Percentiles rank a stretch among this genome's conserved stretches.
Conservation (phyloP, 2,797 vertebrate genomes). For the Erethizon dorsatum region DNA sequence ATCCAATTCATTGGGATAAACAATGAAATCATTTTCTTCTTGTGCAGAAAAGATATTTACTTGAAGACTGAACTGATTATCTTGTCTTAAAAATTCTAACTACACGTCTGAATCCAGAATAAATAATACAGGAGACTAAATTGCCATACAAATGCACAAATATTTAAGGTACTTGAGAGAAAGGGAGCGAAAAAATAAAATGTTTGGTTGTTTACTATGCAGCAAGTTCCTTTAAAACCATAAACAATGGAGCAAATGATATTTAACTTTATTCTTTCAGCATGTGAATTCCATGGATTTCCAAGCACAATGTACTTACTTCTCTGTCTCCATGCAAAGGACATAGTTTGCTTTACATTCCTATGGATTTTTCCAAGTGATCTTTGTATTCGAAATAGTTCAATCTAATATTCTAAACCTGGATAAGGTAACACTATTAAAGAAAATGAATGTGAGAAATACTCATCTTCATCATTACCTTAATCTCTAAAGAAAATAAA, state of each 20-base stretch:
- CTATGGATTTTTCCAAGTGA: background rate
- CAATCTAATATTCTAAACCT: background rate
- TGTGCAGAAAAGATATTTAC: constrained; percentile 78
- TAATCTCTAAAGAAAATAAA: constrained; percentile 20
- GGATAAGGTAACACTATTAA: constrained; percentile 2
- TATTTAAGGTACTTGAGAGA: constrained; percentile 52
- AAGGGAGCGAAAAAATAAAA: constrained; percentile 11
- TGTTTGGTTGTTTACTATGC: background rate
- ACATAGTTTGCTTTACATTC: constrained; percentile 2
- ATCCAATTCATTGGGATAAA: constrained; percentile 79
- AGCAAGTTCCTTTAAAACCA: background rate
- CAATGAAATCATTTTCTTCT: constrained; percentile 83
- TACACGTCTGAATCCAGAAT: constrained; percentile 12
- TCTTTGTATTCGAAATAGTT: background rate
- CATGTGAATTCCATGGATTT: background rate
- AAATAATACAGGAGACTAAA: constrained; percentile 45
- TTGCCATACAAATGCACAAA: constrained; percentile 35
- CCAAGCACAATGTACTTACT: background rate
- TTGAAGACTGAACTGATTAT: constrained; percentile 64
- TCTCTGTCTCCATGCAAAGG: constrained; percentile 15
- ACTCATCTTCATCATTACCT: background rate
- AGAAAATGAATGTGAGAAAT: background rate
- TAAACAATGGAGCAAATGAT: background rate
- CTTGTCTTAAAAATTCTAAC: constrained; percentile 59
- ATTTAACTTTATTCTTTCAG: background rate